Evolutionary conservation across 2,113 vertebrate genomes (phyloP).

Genomic region (Osmerus eperlanus): DNA sequence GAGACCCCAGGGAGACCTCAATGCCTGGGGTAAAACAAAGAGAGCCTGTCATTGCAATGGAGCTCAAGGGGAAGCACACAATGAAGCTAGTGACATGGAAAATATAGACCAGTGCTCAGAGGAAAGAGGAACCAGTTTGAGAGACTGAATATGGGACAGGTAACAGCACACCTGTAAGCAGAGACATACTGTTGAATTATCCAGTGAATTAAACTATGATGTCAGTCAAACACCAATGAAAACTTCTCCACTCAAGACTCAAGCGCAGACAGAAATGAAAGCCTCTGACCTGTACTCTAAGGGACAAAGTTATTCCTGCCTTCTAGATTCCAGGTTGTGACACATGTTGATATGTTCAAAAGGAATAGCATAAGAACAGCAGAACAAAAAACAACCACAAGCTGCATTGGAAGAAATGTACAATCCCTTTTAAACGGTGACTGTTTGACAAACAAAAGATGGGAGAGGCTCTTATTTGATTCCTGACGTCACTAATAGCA

Average conservation of each 20-base stretch:
- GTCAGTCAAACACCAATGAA: too few species aligned
- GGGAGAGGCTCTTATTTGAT: too few species aligned
- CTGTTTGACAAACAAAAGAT: slow-evolving; percentile 1
- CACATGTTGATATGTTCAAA: too few species aligned
- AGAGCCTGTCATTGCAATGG: background rate
- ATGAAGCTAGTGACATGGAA: slow-evolving; percentile 35
- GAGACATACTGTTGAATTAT: slow-evolving; percentile 47
- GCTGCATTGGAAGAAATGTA: too few species aligned
- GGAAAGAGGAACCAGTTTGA: slow-evolving; percentile 11
- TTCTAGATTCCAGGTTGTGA: too few species aligned
- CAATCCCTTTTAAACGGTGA: background rate
- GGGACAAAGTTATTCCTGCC: too few species aligned
- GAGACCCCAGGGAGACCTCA: background rate
- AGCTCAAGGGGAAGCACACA: slow-evolving; percentile 14
- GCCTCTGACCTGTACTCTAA: too few species aligned
- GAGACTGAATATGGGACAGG: slow-evolving; percentile 21
- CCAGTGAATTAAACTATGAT: slow-evolving; percentile 20
- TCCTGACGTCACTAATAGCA: background rate
- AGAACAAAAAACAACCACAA: too few species aligned
- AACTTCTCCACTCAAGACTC: too few species aligned
- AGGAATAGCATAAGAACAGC: too few species aligned
- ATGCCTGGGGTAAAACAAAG: background rate
- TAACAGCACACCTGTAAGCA: slow-evolving; percentile 47
- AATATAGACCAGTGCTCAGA: slow-evolving; percentile 27
- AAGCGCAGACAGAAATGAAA: too few species aligned